Percentiles rank a stretch among this genome's conserved stretches.
phyloP scores from a whole-genome alignment of 2,888 invertebrate genomes.

The Nemotelus nigrinus region DNA sequence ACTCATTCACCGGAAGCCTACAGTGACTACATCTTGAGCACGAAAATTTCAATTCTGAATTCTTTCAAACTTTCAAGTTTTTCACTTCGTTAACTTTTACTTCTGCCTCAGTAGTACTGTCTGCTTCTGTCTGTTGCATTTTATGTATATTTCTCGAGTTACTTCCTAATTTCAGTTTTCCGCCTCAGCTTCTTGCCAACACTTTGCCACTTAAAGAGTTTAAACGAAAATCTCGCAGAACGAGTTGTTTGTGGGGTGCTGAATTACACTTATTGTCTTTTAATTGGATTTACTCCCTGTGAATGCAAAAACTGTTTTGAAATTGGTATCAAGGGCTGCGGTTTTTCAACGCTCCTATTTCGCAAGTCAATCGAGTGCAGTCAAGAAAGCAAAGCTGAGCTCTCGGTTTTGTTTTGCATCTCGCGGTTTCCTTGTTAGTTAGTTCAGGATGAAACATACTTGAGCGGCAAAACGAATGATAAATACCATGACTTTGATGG shows the following conservation, averaged over 20 bases:
- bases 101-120: not conserved
- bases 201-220: constrained; percentile 6
- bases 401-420: too few relatives aligned
- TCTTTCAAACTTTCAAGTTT: constrained; percentile 1
- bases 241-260: not conserved
- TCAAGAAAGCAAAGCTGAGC: too few relatives aligned
- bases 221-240: not conserved
- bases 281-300: not conserved
- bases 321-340: too few relatives aligned
- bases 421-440: too few relatives aligned
- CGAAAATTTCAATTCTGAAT: constrained; percentile 13
- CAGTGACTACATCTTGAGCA: constrained; percentile 17
- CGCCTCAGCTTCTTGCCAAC: too few relatives aligned
- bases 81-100: constrained; percentile 26
- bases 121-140: constrained; percentile 8
- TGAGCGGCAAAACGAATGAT: too few relatives aligned
- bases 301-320: too few relatives aligned
- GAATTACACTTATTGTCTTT: constrained; percentile 2
- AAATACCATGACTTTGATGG: too few relatives aligned
- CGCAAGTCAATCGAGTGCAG: too few relatives aligned
- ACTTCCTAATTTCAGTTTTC: constrained; percentile 3
- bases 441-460: too few relatives aligned
- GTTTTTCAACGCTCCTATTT: too few relatives aligned
- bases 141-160: constrained; percentile 1
- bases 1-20: constrained; percentile 1